Base-by-base conservation (phyloP, 2,888 invertebrate genomes). In the Anaspis maculata region DNA sequence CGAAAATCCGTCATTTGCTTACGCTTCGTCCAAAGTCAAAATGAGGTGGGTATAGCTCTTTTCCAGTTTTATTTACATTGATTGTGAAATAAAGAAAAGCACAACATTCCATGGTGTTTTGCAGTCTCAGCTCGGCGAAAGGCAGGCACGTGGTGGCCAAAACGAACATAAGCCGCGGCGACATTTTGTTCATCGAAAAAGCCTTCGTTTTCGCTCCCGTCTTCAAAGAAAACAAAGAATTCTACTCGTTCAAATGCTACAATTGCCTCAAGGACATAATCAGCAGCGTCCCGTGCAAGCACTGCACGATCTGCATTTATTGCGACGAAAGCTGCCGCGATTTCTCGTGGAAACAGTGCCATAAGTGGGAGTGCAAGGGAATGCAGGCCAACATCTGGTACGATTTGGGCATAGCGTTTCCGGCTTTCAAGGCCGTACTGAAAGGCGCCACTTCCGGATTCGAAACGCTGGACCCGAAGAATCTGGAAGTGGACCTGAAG, bases 131-230 rank as follows among this genome's bases (percentile, higher is more conserved):
- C 41, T 62, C 70, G 25, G 62, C 69, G 13, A 71, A 68, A 34
- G 86, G 86, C 0, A 71, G 86, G 15, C 73, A 77, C 58, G 77
- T 88, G 9, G 56, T 77, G 15, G 74, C 83, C 1, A 71, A 66
- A 7, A 66, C 69, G 37, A 59, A 67, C 16, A 69, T 84, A 2
- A 60, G 66, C 5, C 69, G 73, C 27, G 87, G 86, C 0, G 81
- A 86, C 46, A 68, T 83, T 1, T 61, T 95, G 22, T 84, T 90
- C 58, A 71, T 78, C 0, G 94, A 94, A 61, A 75, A 78, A 48
- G 84, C 92, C 0, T 84, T 81, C 59, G 77, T 85, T 1, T 83
- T 85, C 62, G 84, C 89, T 2, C 71, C 76, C 41, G 58, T 80
- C 58, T 71, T 74, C 7, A 68, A 72, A 6, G 72, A 74, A 37